phyloP scores from a whole-genome alignment of 2,888 invertebrate genomes.

The Synanthedon formicaeformis region DNA sequence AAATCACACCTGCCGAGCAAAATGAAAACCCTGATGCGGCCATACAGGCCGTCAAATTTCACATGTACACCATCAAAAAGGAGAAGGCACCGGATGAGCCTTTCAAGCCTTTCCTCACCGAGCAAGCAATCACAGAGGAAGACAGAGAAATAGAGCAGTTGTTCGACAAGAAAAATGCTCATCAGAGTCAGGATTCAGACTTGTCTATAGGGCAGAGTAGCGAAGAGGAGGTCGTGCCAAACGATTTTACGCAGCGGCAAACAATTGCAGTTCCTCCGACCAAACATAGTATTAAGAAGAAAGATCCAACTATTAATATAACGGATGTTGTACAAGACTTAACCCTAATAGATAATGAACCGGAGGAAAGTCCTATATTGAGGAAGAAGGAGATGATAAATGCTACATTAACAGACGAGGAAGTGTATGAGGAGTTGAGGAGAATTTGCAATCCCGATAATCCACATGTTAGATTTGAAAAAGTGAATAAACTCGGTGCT shows the following conservation, averaged over 20 bases:
- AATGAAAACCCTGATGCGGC: conserved; percentile 91
- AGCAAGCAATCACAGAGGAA: conserved; percentile 83
- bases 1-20: conserved; percentile 89
- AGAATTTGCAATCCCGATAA: conserved; percentile 86
- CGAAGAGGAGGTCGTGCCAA: conserved; percentile 61
- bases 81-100: conserved; percentile 79
- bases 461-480: conserved; percentile 83
- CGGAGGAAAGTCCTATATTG: conserved; percentile 70
- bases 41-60: conserved; percentile 90
- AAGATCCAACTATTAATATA: conserved; percentile 44
- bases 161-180: conserved; percentile 78
- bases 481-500: conserved; percentile 87
- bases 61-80: conserved; percentile 88
- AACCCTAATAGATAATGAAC: conserved; percentile 49
- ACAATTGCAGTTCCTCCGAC: conserved; percentile 70
- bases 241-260: conserved; percentile 51
- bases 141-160: conserved; percentile 85
- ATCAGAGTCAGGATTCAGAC: conserved; percentile 74
- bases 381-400: conserved; percentile 71
- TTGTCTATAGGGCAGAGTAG: conserved; percentile 65
- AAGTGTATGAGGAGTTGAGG: conserved; percentile 81
- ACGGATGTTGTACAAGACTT: conserved; percentile 53
- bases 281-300: conserved; percentile 50
- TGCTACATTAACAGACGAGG: conserved; percentile 75
- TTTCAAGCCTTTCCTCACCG: conserved; percentile 86